Evolutionary conservation across 64 coral and sea anemone genomes (phyloP), one percentile per base, ranked within the genome.

Genomic region (Porites australiensis): DNA sequence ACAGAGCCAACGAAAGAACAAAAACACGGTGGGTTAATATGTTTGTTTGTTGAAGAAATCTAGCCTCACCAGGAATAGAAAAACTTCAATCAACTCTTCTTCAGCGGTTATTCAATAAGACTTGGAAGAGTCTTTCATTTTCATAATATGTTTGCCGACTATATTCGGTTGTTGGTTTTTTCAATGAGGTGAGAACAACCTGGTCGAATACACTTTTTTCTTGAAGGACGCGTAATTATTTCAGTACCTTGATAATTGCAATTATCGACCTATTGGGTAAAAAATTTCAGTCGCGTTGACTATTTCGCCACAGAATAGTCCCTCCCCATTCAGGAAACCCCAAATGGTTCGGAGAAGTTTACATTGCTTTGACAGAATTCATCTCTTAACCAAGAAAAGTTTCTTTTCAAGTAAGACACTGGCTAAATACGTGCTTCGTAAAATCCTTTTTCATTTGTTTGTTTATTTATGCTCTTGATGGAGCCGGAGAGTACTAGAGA

Each of bases 11-110:
- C 82, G 92, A 70, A 99, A 82, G 45, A 87, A 12, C 47, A 86
- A 92, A 58, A 96, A 99, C 57, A 83, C 88, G 60, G 96, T 98
- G 87, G 75, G 93, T 95, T 66, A 16, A 77, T 45, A 6, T 50
- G n/a, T 51, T 51, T 50, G 13, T 68, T 83, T 48, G 10, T 51
- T 21, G 5, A 48, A 4, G 13, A 50, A 18, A 5, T 47, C 12
- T 47, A 46, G 59, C 79, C 27, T 48, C 79, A 47, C 58, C 79
- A 43, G 79, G 59, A 13, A 1, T 15, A 37, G 27, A 50, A 27
- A 65, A 79, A 82, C 43, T 46, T 23, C 16, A 15, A 64, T 63
- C 58, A 44, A 44, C 58, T 15, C 55, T 53, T 22, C 18, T 5
- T 20, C 8, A n/a, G 13, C 15, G 6, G 3, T 5, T 3, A 57